Base-by-base conservation (phyloP, 2,888 invertebrate species). In the Apomyelois bistriatella region DNA sequence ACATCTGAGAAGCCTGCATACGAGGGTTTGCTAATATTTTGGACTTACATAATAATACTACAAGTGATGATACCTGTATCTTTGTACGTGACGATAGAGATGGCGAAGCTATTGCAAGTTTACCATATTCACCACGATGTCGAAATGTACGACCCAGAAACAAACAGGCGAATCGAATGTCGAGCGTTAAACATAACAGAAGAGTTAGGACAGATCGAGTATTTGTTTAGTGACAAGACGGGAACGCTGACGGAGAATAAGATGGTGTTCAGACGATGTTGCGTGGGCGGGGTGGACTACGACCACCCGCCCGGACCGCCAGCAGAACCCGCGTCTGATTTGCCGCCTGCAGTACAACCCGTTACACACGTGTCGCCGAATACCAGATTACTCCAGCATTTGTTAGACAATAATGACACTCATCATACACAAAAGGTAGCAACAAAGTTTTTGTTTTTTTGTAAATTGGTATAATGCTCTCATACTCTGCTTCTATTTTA, bases 11-110 rank as follows among this genome's bases (percentile, higher is more conserved):
- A 94, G 67, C 92, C 94, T 0, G 91, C 92, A 22, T 92, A 92
- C 72, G 96, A 96, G 77, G 96, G 96, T 7, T 93, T 98, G 71
- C 90, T 97, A 52, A 95, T 96, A 62, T 99, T 99, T 89, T 98
- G 97, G 95, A 98, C 97, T 1, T 98, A 96, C 82, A 95, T 99
- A 61, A 98, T 99, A 73, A 96, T 98, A 63, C 92, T 98, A 53
- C 99, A 99, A 93, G 96, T 98, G 57, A 97, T 99, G 95, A 98
- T 99, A 76, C 99, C 99, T 0, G 92, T 99, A 46, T 98, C 99
- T 6, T 90, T 99, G 57, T 99, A 99, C 86, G 99, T 99, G 52
- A 98, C 98, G 2, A 94, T 99, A 71, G 99, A 99, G 86, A 93
- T 99, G 91, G 97, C 98, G 65, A 99, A 99, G 85, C 93, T 99